phyloP scores from a whole-genome alignment of 1,140 invertebrate genomes.

The Hyles euphorbiae region DNA sequence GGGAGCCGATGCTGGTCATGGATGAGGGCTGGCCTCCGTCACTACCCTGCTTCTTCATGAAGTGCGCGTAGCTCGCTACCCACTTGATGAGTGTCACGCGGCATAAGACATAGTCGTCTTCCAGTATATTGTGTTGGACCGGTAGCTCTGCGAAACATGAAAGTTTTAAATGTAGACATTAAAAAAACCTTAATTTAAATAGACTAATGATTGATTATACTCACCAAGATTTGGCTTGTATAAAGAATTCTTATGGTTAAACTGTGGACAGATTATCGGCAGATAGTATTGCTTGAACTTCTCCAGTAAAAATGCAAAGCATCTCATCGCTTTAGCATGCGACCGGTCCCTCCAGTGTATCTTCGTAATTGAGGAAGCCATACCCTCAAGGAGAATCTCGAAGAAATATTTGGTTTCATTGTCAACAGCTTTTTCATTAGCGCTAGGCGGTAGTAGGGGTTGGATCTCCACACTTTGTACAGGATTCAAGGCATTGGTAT shows the following conservation, averaged over 20 bases:
- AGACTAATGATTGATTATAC: constrained; percentile 13
- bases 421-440: constrained; percentile 91
- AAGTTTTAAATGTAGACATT: neutral
- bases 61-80: constrained; percentile 90
- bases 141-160: constrained; percentile 74
- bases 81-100: constrained; percentile 92
- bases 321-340: constrained; percentile 83
- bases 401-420: constrained; percentile 92
- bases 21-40: constrained; percentile 72
- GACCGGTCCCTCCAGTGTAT: constrained; percentile 94
- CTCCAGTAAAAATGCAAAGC: constrained; percentile 94
- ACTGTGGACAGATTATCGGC: constrained; percentile 92
- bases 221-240: constrained; percentile 91
- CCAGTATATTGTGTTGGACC: constrained; percentile 73
- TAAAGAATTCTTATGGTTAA: constrained; percentile 87
- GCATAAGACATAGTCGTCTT: constrained; percentile 83
- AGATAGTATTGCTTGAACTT: constrained; percentile 95
- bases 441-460: constrained; percentile 88
- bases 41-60: constrained; percentile 76
- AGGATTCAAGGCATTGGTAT: constrained; percentile 81
- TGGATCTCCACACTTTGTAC: constrained; percentile 87
- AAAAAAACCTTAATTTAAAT: neutral
- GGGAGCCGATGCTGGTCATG: constrained; percentile 64
- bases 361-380: constrained; percentile 92
- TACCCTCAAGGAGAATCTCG: constrained; percentile 91